Evolutionary conservation across 2,888 invertebrate species (phyloP).

Genomic region (Sesia apiformis): DNA sequence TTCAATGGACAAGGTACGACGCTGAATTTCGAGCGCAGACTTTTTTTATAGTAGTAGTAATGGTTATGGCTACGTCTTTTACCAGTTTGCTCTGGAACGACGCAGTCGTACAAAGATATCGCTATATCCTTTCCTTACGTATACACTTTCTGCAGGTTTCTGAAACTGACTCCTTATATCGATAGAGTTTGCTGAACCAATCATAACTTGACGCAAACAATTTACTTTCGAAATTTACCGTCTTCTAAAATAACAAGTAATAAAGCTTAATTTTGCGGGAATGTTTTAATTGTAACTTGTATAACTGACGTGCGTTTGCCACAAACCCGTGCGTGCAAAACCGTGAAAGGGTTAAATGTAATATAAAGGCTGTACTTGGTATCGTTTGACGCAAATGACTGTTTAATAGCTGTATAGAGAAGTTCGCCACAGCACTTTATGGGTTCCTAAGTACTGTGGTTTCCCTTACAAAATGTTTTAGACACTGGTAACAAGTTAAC

Average conservation of each 20-base stretch:
- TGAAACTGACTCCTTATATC: too few relatives aligned
- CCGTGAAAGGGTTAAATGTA: constrained; percentile 6
- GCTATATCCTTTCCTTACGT: background rate
- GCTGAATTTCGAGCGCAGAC: constrained; percentile 16
- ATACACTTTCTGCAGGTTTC: too few relatives aligned
- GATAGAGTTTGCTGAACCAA: too few relatives aligned
- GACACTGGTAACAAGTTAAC: constrained; percentile 11
- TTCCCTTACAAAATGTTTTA: constrained; percentile 29
- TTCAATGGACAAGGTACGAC: constrained; percentile 9
- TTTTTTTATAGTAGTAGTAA: background rate
- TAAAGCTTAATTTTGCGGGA: background rate
- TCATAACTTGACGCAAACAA: too few relatives aligned
- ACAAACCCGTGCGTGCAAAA: background rate
- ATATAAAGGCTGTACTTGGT: constrained; percentile 14
- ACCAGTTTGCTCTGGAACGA: background rate
- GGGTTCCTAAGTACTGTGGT: constrained; percentile 21
- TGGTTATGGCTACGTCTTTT: background rate
- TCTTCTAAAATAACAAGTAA: too few relatives aligned
- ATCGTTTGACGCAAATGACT: constrained; percentile 25
- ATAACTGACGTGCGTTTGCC: background rate
- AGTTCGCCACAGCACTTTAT: constrained; percentile 28
- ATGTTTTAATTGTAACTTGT: background rate
- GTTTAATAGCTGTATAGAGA: constrained; percentile 29
- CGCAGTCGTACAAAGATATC: background rate
- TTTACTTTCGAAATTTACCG: too few relatives aligned